These are phyloP conservation scores for Sturnira hondurensis DNA, from an alignment of 2,113 vertebrate species.

Conservation along the genomic window DNA sequence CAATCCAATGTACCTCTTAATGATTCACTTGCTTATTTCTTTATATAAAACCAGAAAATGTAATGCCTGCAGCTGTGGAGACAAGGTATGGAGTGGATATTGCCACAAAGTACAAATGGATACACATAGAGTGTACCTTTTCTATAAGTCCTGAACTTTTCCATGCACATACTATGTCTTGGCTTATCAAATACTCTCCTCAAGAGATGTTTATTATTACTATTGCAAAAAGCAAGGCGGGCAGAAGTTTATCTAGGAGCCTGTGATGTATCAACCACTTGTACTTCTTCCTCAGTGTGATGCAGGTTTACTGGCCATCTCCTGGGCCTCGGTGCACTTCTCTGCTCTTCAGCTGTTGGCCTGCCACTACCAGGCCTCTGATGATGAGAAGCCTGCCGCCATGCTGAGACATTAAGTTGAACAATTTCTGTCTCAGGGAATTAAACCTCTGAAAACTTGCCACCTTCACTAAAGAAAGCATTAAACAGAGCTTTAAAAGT, in stretches of 20 bases:
- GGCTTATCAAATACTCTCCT: background rate
- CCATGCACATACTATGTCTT: background rate
- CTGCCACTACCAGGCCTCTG: background rate
- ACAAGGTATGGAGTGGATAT: background rate
- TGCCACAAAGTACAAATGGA: background rate
- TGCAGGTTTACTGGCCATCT: background rate
- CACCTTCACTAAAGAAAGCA: slow-evolving; percentile 9
- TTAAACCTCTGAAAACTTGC: slow-evolving; percentile 21
- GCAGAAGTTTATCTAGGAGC: background rate
- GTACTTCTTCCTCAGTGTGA: background rate
- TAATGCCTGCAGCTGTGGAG: background rate
- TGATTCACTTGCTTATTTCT: background rate
- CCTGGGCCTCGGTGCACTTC: background rate
- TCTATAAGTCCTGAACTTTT: background rate
- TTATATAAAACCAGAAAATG: background rate
- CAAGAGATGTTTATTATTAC: background rate
- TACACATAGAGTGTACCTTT: background rate
- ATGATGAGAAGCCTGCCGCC: background rate
- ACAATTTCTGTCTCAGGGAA: slow-evolving; percentile 7
- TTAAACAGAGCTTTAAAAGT: slow-evolving; percentile 43
- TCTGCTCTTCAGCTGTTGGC: background rate
- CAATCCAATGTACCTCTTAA: background rate
- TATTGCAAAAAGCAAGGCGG: background rate
- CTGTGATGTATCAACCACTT: background rate
- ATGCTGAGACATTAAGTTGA: background rate